These are phyloP conservation scores for Acrocephalus kingi DNA, from an alignment of 2,113 vertebrate genomes.

Conservation along the genomic window DNA sequence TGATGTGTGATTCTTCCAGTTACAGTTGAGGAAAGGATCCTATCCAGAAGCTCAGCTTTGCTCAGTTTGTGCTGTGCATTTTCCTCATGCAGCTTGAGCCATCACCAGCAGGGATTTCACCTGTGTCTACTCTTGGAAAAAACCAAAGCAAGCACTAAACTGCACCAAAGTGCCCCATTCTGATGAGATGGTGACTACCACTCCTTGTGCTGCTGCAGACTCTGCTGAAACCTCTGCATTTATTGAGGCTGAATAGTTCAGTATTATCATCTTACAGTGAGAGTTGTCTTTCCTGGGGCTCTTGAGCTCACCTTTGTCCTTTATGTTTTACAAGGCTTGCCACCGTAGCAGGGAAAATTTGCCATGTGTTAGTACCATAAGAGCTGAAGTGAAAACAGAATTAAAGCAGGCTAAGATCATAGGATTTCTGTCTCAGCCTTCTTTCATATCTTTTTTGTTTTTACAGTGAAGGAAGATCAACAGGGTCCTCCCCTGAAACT, in stretches of 20 bases:
- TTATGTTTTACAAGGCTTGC: not conserved
- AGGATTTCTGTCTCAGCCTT: not conserved
- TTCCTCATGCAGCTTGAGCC: not conserved
- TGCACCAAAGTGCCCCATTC: fast-evolving
- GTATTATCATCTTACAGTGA: not conserved
- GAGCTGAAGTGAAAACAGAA: not conserved
- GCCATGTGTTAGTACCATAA: not conserved
- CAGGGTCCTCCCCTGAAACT: constrained; percentile 54
- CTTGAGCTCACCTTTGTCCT: not conserved
- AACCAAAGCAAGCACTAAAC: not conserved
- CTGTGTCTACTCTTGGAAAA: not conserved
- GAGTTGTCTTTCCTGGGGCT: not conserved
- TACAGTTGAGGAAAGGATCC: not conserved
- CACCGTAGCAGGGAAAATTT: not conserved
- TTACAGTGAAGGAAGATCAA: constrained; percentile 69
- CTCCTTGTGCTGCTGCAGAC: not conserved
- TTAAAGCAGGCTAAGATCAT: not conserved
- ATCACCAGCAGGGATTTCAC: not conserved
- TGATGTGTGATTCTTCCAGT: not conserved
- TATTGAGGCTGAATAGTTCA: not conserved
- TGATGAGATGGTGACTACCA: not conserved
- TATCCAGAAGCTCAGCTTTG: not conserved
- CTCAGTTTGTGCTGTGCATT: not conserved
- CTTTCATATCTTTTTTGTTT: not conserved
- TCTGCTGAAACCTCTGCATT: not conserved